Conservation (phyloP, 2,888 invertebrate genomes). For the Conus canariensis region DNA sequence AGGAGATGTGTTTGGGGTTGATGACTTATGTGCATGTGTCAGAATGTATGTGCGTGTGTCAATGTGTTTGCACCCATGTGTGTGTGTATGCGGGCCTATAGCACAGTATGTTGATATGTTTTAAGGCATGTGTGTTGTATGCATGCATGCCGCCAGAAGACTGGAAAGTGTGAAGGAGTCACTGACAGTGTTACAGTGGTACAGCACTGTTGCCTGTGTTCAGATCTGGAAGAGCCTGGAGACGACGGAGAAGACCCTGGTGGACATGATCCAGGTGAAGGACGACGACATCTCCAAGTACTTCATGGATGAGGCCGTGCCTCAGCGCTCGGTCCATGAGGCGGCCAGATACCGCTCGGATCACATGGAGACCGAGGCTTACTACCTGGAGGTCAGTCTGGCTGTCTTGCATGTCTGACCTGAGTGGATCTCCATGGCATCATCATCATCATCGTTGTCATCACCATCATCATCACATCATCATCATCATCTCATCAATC, state of each 20-base stretch:
- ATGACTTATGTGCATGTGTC: background rate
- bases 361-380: conserved; percentile 95
- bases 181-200: too few species aligned
- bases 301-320: conserved; percentile 79
- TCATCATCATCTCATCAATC: too few species aligned
- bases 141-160: too few species aligned
- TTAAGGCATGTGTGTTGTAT: too few species aligned
- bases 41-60: background rate
- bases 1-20: background rate
- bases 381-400: conserved; percentile 89
- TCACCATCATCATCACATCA: too few species aligned
- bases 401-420: background rate
- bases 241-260: conserved; percentile 92
- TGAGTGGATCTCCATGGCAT: too few species aligned
- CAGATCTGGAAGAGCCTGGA: conserved; percentile 95
- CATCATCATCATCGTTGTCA: too few species aligned
- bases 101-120: too few species aligned
- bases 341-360: conserved; percentile 71
- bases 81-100: too few species aligned
- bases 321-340: conserved; percentile 75
- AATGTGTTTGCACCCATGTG: background rate
- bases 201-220: background rate
- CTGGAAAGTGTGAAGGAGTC: too few species aligned
- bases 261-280: conserved; percentile 89
- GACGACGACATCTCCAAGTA: conserved; percentile 85